Percentiles rank a stretch among this genome's conserved stretches.
These are phyloP conservation scores for Oxyura jamaicensis DNA, from an alignment of 2,113 vertebrate species.

Conservation along the genomic window DNA sequence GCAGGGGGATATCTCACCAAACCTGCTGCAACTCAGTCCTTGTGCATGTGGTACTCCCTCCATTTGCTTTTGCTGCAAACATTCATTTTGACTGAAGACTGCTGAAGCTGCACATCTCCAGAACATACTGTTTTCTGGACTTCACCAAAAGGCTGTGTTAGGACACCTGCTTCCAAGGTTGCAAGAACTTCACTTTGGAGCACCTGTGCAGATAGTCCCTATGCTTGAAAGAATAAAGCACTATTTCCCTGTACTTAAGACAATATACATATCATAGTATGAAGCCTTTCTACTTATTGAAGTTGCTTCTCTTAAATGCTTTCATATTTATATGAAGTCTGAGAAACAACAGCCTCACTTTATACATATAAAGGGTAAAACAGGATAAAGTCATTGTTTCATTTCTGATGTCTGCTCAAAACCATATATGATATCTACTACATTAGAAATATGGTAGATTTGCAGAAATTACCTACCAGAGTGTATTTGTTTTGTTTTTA, in stretches of 20 bases:
- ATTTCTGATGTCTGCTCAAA: neutral
- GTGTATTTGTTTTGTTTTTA: no score
- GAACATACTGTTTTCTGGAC: neutral
- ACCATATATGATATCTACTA: rapidly evolving
- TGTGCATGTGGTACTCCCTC: rapidly evolving
- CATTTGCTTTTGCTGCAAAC: neutral
- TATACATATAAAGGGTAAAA: no score
- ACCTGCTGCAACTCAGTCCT: neutral
- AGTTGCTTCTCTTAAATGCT: no score
- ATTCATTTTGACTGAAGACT: neutral
- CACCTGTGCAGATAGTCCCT: neutral
- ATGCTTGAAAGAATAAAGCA: neutral
- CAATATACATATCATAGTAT: neutral
- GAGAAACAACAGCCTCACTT: neutral
- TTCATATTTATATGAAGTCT: neutral
- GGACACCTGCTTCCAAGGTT: neutral
- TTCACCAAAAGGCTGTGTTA: neutral
- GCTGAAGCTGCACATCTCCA: neutral
- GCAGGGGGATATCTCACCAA: rapidly evolving
- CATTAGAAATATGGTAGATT: neutral
- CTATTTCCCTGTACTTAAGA: neutral
- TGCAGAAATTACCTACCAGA: neutral
- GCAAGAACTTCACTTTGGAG: neutral
- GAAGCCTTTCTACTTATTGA: neutral
- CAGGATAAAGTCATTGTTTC: neutral